These are phyloP conservation scores for Suricata suricatta DNA, from an alignment of 2,113 vertebrate genomes.

Conservation along the genomic window DNA sequence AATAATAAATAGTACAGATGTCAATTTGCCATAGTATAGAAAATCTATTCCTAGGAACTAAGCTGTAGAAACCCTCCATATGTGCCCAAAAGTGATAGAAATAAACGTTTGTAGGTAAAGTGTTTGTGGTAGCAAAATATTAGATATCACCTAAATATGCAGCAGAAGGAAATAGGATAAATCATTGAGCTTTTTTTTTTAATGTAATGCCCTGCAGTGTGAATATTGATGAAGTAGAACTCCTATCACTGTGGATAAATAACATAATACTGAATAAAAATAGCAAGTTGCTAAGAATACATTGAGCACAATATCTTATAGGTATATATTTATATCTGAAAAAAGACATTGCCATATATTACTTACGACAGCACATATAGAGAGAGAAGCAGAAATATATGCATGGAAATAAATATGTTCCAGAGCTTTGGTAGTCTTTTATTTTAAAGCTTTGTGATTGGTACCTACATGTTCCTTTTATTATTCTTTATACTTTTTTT, in stretches of 20 bases:
- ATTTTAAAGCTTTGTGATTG: background rate
- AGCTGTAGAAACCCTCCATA: background rate
- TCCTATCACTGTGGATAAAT: background rate
- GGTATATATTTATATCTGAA: background rate
- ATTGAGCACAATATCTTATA: background rate
- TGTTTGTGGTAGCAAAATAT: background rate
- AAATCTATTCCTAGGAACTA: background rate
- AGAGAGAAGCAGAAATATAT: background rate
- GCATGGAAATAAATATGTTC: background rate
- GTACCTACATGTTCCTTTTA: background rate
- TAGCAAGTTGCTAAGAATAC: background rate
- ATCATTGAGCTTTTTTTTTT: background rate
- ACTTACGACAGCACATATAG: background rate
- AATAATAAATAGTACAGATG: background rate
- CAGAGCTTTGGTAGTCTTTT: rapidly evolving
- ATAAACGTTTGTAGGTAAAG: background rate
- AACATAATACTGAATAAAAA: background rate
- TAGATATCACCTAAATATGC: background rate
- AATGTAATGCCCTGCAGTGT: background rate
- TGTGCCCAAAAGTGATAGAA: background rate
- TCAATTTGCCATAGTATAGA: background rate
- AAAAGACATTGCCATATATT: background rate
- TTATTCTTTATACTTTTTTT: background rate
- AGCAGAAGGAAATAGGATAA: background rate
- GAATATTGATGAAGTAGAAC: background rate